Evolutionary conservation across 1,140 invertebrate species (phyloP).

Genomic region (Caenorhabditis briggsae): DNA sequence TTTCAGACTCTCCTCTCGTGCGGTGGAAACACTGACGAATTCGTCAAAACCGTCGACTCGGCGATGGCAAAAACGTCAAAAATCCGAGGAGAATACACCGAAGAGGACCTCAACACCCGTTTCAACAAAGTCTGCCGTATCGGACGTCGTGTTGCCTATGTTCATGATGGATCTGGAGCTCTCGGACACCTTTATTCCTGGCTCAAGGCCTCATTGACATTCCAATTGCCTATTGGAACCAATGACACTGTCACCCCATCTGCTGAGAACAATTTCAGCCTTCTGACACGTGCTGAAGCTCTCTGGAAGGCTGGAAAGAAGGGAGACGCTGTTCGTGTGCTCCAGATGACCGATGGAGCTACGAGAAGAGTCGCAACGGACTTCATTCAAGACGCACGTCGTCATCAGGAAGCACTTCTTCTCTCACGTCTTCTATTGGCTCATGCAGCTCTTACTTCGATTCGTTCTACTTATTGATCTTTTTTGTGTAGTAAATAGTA

Average conservation of each 20-base stretch:
- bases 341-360: constrained; percentile 49
- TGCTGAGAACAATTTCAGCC: constrained; percentile 5
- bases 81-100: constrained; percentile 49
- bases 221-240: not conserved
- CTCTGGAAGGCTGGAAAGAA: constrained; percentile 39
- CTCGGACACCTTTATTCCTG: constrained; percentile 41
- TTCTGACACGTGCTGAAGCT: constrained; percentile 36
- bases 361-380: constrained; percentile 48
- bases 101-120: constrained; percentile 56
- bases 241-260: not conserved
- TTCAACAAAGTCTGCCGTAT: constrained; percentile 57
- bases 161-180: constrained; percentile 32
- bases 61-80: constrained; percentile 21
- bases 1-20: constrained; percentile 35
- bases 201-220: constrained; percentile 33
- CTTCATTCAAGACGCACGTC: constrained; percentile 60
- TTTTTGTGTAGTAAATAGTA: not conserved
- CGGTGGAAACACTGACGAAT: constrained; percentile 40
- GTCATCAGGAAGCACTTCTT: constrained; percentile 82
- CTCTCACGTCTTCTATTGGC: constrained; percentile 88
- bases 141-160: constrained; percentile 42
- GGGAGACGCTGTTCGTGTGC: constrained; percentile 20
- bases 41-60: not conserved
- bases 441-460: constrained; percentile 82
- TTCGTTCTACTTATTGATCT: constrained; percentile 72